These are phyloP conservation scores for Rostratula benghalensis DNA, from an alignment of 2,113 vertebrate species.

Conservation along the genomic window DNA sequence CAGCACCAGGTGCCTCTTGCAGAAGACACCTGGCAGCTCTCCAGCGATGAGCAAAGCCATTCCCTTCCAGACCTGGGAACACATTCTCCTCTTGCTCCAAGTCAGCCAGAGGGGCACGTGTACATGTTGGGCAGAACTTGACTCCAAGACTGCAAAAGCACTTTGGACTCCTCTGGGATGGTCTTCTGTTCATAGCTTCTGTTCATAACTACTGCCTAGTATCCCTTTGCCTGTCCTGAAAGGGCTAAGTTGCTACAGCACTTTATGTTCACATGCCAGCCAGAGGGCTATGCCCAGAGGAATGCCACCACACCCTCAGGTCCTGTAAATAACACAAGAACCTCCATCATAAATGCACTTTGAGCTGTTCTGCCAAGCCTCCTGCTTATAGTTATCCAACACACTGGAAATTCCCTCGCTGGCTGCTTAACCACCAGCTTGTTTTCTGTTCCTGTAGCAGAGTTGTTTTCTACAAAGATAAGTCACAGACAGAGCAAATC, in stretches of 20 bases:
- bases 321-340: neutral
- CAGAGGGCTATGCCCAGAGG: neutral
- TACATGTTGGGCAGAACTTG: neutral
- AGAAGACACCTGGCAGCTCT: neutral
- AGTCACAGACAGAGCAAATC: neutral
- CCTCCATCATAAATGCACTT: neutral
- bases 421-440: neutral
- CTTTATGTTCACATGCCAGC: neutral
- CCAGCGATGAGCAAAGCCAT: neutral
- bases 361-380: neutral
- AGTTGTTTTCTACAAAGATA: neutral
- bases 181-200: neutral
- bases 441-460: neutral
- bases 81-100: neutral
- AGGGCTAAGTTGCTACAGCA: neutral
- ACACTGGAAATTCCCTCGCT: neutral
- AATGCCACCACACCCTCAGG: neutral
- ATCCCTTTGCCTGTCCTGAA: neutral
- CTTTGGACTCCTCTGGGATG: neutral
- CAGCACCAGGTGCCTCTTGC: conserved; percentile 2
- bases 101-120: neutral
- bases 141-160: neutral
- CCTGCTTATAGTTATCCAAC: neutral
- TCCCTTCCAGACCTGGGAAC: neutral
- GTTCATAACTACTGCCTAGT: neutral